Conservation (phyloP, 1,140 invertebrate species). For the Calycopis cecrops region DNA sequence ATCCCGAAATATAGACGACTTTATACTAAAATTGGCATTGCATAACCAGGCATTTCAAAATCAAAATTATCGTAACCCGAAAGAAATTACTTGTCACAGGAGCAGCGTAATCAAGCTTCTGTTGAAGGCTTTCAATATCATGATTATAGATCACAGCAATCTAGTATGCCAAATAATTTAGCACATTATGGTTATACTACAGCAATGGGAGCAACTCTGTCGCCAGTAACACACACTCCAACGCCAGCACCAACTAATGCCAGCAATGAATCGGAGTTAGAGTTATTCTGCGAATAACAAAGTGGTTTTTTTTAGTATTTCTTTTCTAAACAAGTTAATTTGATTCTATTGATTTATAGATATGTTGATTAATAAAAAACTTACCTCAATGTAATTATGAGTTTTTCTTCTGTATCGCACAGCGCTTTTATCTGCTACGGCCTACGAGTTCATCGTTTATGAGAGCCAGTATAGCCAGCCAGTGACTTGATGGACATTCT, state of each 20-base stretch:
- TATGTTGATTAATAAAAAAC: constrained; percentile 16
- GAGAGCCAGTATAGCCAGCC: constrained; percentile 27
- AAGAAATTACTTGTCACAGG: constrained; percentile 23
- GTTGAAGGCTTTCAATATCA: constrained; percentile 18
- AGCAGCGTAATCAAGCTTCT: constrained; percentile 20
- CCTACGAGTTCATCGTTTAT: constrained; percentile 31
- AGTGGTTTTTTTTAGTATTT: constrained; percentile 1
- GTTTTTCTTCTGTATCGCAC: constrained; percentile 11
- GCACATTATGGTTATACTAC: constrained; percentile 24
- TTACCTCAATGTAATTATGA: constrained; percentile 20
- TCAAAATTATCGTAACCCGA: constrained; percentile 23
- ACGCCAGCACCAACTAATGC: constrained; percentile 13
- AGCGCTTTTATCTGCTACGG: constrained; percentile 8
- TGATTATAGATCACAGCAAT: constrained; percentile 21
- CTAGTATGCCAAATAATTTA: constrained; percentile 26
- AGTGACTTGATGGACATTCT: constrained; percentile 39
- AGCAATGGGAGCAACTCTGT: constrained; percentile 5
- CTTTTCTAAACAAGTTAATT: constrained; percentile 4
- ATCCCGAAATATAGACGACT: constrained; percentile 31
- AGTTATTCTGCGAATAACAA: constrained; percentile 12
- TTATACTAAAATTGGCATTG: constrained; percentile 32
- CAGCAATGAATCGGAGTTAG: constrained; percentile 14
- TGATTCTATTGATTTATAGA: constrained; percentile 8
- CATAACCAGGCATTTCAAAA: constrained; percentile 23
- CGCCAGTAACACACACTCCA: constrained; percentile 10